Evolutionary conservation across 2,888 invertebrate genomes (phyloP).

Genomic region (Venusia cambrica): DNA sequence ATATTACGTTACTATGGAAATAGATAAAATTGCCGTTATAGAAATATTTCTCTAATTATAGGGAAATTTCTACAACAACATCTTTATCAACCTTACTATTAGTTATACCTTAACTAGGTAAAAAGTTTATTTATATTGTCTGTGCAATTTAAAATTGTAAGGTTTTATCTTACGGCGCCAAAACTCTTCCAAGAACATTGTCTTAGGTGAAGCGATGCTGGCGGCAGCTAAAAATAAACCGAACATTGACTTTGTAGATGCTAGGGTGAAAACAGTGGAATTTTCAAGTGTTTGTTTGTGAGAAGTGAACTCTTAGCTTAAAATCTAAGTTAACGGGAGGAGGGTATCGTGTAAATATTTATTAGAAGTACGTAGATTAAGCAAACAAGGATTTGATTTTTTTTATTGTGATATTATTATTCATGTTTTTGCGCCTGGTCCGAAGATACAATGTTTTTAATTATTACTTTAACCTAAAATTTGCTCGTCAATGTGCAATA

Average conservation of each 20-base stretch:
- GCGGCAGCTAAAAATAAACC: constrained; percentile 38
- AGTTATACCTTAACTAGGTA: too few species aligned
- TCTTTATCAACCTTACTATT: too few species aligned
- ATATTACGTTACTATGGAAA: too few species aligned
- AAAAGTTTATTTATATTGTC: too few species aligned
- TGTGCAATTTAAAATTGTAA: too few species aligned
- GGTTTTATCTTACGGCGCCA: too few species aligned
- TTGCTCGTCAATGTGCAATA: constrained; percentile 4
- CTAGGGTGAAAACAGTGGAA: constrained; percentile 48
- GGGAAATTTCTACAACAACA: too few species aligned
- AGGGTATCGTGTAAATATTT: constrained; percentile 65
- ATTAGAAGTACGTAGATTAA: constrained; percentile 48
- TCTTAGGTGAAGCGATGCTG: constrained; percentile 71
- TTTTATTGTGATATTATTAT: constrained; percentile 50
- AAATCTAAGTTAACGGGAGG: constrained; percentile 43
- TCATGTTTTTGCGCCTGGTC: constrained; percentile 30
- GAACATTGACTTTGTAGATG: constrained; percentile 25
- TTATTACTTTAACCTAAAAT: constrained; percentile 2
- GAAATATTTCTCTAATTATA: too few species aligned
- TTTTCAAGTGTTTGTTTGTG: constrained; percentile 50
- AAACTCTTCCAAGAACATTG: constrained; percentile 66
- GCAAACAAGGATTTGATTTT: constrained; percentile 72
- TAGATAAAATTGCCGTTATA: too few species aligned
- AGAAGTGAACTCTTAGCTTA: constrained; percentile 44
- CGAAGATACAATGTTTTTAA: constrained; percentile 7